Evolutionary conservation across 2,888 invertebrate genomes (phyloP).

Genomic region (Drosophila cracens): DNA sequence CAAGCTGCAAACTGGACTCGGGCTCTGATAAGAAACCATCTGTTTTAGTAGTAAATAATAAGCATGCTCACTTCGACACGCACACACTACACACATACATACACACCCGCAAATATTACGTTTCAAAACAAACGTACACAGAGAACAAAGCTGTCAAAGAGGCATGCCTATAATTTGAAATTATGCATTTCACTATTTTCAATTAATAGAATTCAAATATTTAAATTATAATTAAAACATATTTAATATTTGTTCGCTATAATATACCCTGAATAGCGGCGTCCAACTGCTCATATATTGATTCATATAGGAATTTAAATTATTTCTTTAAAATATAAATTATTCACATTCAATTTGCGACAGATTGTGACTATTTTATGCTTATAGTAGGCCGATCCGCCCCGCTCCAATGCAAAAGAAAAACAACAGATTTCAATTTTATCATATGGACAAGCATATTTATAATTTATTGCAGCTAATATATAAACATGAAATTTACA

Average conservation of each 20-base stretch:
- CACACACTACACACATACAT: not conserved
- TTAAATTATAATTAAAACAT: not conserved
- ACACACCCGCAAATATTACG: not conserved
- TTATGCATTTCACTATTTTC: not conserved
- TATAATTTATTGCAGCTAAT: not conserved
- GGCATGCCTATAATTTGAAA: not conserved
- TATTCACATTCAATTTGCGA: not conserved
- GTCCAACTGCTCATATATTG: not conserved
- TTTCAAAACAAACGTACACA: not conserved
- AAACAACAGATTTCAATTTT: not conserved
- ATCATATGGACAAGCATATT: not conserved
- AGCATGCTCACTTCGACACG: constrained; percentile 13
- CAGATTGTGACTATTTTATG: not conserved
- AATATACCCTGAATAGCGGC: not conserved
- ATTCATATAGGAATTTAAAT: not conserved
- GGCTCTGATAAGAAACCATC: constrained; percentile 53
- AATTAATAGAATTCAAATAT: not conserved
- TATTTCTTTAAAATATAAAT: not conserved
- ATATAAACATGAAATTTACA: not conserved
- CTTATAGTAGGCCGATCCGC: not conserved
- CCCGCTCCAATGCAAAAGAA: not conserved
- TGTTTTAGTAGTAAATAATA: constrained; percentile 42
- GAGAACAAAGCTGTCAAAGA: not conserved
- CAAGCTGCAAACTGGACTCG: constrained; percentile 8
- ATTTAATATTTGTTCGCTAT: not conserved